phyloP scores from a whole-genome alignment of 2,888 invertebrate genomes.

The Rhagonycha lutea region DNA sequence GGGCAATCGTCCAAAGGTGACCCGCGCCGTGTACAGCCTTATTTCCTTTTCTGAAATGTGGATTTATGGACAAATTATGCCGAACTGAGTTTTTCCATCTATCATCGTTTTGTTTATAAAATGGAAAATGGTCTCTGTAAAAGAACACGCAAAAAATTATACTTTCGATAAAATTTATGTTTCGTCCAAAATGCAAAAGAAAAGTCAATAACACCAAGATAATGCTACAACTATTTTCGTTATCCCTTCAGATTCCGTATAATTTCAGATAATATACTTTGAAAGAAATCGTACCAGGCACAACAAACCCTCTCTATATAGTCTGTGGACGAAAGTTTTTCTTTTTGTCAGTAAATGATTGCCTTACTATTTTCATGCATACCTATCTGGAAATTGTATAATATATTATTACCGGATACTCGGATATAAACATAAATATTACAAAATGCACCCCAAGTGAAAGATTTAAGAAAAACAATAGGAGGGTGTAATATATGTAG shows the following conservation, averaged over 20 bases:
- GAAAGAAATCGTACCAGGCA: slow-evolving; percentile 18
- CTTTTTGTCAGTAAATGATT: background rate
- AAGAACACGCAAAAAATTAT: background rate
- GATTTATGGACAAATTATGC: slow-evolving; percentile 89
- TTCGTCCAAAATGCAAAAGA: background rate
- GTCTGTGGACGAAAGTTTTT: slow-evolving; percentile 8
- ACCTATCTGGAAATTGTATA: background rate
- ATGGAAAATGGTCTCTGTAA: slow-evolving; percentile 81
- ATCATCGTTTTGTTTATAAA: slow-evolving; percentile 87
- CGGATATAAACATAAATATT: background rate
- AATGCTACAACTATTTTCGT: background rate
- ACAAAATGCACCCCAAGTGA: background rate
- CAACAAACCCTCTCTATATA: background rate
- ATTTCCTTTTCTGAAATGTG: slow-evolving; percentile 86
- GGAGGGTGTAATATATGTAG: background rate
- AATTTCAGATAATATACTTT: slow-evolving; percentile 14
- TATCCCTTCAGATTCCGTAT: slow-evolving; percentile 8
- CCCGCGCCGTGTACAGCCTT: slow-evolving; percentile 87
- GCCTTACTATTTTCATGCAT: background rate
- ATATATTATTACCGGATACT: background rate
- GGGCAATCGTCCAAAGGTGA: slow-evolving; percentile 87
- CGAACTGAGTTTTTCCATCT: slow-evolving; percentile 92
- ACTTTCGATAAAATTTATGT: background rate
- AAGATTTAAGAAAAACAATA: background rate
- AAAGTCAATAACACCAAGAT: background rate